A percentile compares a stretch with the other conserved stretches of the same genome.
phyloP scores from a whole-genome alignment of 2,113 vertebrate genomes.

The Nestor notabilis region DNA sequence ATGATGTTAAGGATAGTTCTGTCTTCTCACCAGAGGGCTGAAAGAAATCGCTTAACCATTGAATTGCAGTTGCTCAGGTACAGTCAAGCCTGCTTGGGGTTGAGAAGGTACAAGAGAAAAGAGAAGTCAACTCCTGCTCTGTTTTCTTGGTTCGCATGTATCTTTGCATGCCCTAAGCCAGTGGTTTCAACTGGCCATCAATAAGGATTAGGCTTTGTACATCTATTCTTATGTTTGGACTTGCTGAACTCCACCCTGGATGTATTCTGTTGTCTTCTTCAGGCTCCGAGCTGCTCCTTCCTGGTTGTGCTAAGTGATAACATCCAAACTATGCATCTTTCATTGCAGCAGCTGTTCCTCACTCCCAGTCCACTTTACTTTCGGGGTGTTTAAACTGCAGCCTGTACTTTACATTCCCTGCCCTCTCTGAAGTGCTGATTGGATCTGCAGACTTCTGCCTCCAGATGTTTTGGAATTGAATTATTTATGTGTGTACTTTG shows the following conservation, averaged over 20 bases:
- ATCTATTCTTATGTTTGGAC: neutral
- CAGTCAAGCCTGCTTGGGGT: neutral
- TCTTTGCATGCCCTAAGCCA: neutral
- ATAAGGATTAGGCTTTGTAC: neutral
- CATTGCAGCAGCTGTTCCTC: neutral
- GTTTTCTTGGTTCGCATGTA: neutral
- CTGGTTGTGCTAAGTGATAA: neutral
- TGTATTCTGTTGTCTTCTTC: neutral
- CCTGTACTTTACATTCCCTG: neutral
- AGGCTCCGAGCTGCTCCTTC: neutral
- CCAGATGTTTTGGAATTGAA: neutral
- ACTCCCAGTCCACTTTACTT: neutral
- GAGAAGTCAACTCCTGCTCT: neutral
- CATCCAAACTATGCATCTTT: neutral
- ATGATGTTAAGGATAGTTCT: neutral
- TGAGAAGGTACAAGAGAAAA: neutral
- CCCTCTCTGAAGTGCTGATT: neutral
- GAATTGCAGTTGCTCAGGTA: neutral
- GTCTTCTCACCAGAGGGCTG: neutral
- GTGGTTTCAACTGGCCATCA: neutral
- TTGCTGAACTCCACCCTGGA: neutral
- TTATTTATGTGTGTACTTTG: neutral
- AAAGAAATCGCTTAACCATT: neutral
- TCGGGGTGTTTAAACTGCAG: neutral
- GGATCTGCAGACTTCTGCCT: neutral